phyloP scores from a whole-genome alignment of 1,140 invertebrate species.

The Bombus terrestris region DNA sequence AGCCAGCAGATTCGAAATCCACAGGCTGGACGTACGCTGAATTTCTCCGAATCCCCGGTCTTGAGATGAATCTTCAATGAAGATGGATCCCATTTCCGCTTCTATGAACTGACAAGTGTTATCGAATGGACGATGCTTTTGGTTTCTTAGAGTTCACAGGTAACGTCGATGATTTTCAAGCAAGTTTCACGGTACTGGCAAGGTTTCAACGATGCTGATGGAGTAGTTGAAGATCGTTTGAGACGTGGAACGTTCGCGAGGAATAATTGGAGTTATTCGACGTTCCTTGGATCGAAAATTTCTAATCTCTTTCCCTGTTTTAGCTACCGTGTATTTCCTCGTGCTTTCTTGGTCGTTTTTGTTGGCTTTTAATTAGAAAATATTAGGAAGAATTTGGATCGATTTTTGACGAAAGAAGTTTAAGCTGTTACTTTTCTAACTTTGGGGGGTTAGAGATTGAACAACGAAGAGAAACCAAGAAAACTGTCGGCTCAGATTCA shows the following conservation, averaged over 20 bases:
- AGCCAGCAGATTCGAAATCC: slow-evolving; percentile 24
- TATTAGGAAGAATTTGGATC: neutral
- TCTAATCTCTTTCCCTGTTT: too few species aligned
- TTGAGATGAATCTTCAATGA: slow-evolving; percentile 21
- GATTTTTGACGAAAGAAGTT: too few species aligned
- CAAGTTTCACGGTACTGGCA: neutral
- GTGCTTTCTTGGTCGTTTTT: too few species aligned
- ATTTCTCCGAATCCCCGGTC: neutral
- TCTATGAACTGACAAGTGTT: neutral
- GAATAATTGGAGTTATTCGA: neutral
- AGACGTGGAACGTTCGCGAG: neutral
- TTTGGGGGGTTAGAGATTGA: neutral
- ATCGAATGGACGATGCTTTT: neutral
- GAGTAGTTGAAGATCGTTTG: neutral
- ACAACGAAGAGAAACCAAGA: neutral
- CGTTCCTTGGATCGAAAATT: neutral
- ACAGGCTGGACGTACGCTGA: slow-evolving; percentile 11
- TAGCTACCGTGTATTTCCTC: too few species aligned
- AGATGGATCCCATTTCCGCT: neutral
- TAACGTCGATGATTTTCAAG: neutral
- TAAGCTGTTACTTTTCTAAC: too few species aligned
- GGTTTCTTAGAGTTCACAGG: neutral
- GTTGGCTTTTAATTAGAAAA: neutral
- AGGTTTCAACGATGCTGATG: neutral
- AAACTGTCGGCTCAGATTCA: neutral